These are phyloP conservation scores for Tetheella fluctuosa DNA, from an alignment of 2,888 invertebrate species.

Conservation along the genomic window DNA sequence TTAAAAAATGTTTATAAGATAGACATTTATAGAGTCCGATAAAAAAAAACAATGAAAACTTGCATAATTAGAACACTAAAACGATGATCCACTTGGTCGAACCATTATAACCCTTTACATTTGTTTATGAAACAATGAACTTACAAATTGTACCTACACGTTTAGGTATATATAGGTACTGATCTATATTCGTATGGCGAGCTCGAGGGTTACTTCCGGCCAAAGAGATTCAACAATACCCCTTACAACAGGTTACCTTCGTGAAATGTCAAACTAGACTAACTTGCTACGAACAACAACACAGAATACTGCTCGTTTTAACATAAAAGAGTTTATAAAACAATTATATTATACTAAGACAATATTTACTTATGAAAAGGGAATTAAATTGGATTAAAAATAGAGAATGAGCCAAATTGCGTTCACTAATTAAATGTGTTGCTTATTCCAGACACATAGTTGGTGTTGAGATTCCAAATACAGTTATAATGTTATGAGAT, in stretches of 20 bases:
- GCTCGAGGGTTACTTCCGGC: slow-evolving; percentile 7
- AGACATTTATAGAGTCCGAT: not conserved
- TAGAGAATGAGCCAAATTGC: not conserved
- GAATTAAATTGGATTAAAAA: slow-evolving; percentile 11
- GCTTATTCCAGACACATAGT: too few species aligned
- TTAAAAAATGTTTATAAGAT: too few species aligned
- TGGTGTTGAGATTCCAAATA: slow-evolving; percentile 1
- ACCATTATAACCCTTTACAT: not conserved
- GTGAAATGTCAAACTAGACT: slow-evolving; percentile 6
- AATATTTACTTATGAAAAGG: slow-evolving; percentile 13
- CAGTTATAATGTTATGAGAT: not conserved
- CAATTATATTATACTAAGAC: slow-evolving; percentile 13
- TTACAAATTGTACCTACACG: not conserved
- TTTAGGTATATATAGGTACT: too few species aligned
- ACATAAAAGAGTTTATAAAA: slow-evolving; percentile 12
- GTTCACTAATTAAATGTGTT: too few species aligned
- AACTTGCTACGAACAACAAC: slow-evolving; percentile 15
- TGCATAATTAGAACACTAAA: not conserved
- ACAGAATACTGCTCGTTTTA: not conserved
- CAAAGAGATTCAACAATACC: slow-evolving; percentile 7
- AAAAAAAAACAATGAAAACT: not conserved
- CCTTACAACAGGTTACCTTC: slow-evolving; percentile 2
- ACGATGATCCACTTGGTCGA: not conserved
- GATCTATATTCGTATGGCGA: not conserved
- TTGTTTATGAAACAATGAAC: not conserved